Evolutionary conservation across 1,140 invertebrate species (phyloP).

Genomic region (Bactericera cockerelli): DNA sequence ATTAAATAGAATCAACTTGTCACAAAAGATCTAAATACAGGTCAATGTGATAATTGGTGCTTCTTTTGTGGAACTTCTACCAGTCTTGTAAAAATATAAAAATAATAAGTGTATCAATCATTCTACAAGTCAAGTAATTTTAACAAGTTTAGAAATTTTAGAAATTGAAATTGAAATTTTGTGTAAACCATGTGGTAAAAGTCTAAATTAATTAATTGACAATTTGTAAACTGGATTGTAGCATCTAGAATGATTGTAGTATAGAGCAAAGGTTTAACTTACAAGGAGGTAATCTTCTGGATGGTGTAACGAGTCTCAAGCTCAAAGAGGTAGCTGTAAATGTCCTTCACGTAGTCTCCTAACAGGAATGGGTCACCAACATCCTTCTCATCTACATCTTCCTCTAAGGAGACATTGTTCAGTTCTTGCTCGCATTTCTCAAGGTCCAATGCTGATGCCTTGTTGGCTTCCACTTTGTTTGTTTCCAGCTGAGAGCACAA

Average conservation of each 20-base stretch:
- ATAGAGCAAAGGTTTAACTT: neutral
- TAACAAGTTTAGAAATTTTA: no score
- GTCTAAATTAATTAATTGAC: neutral
- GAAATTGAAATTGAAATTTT: no score
- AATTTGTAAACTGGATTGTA: neutral
- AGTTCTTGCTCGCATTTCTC: neutral
- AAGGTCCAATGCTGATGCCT: neutral
- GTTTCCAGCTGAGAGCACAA: neutral
- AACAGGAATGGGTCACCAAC: conserved; percentile 58
- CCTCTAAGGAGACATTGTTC: conserved; percentile 17
- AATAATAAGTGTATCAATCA: no score
- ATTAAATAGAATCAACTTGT: no score
- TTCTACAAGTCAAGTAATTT: no score
- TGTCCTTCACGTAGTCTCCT: conserved; percentile 67
- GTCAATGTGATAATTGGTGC: no score
- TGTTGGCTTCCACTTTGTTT: neutral
- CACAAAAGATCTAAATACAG: no score
- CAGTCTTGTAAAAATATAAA: no score
- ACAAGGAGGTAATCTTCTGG: conserved; percentile 11
- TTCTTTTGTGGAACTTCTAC: no score
- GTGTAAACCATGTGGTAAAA: no score
- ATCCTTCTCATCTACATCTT: conserved; percentile 62
- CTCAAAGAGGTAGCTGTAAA: conserved; percentile 58
- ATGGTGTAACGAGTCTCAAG: conserved; percentile 38
- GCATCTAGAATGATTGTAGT: neutral